Base-by-base conservation (phyloP, 2,113 vertebrate species). In the Elanoides forficatus region DNA sequence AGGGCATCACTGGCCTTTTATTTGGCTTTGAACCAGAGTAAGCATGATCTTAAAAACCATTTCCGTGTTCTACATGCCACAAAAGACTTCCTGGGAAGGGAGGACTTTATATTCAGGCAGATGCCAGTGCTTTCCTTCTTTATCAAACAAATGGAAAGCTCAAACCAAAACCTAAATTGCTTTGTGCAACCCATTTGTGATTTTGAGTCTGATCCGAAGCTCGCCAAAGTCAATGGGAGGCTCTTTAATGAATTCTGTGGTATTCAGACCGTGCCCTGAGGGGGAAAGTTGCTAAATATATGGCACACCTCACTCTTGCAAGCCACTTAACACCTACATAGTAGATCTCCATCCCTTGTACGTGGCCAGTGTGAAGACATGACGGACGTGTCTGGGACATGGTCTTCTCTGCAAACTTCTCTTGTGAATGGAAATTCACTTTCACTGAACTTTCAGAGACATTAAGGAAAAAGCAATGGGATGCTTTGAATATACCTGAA, bases 221-320 rank as follows among this genome's bases (percentile, higher is more conserved):
- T 90, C 59, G 27, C 12, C 3, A 1, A 40, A 65, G 23, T 56
- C 62, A 86, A 42, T 16, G 27, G 53, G 30, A 48, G 23, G 19
- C 65, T 87, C 59, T 65, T 48, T 32, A 11, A 16, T 68, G 58
- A 53, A 23, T 63, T 66, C 45, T 25, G 13, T 32, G 34, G 6
- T 9, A 42, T 34, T 74, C 34, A 47, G 38, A 26, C 12, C 0
- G 0, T 42, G 50, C 5, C 53, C 26, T 16, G 7, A 22, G 36
- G 50, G 40, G 5, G 53, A 63, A 79, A 43, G 32, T 11, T 73
- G 43, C 20, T 45, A 21, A 88, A 80, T 11, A n/a, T 9, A 18
- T 3, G 13, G 20, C 25, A 50, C 66, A 59, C 13, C 9, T 84
- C 26, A 14, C 10, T 48, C 34, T 6, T 43, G 45, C 50, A 71